Evolutionary conservation across 2,797 vertebrate genomes (phyloP).

Genomic region (Pelochelys cantorii): DNA sequence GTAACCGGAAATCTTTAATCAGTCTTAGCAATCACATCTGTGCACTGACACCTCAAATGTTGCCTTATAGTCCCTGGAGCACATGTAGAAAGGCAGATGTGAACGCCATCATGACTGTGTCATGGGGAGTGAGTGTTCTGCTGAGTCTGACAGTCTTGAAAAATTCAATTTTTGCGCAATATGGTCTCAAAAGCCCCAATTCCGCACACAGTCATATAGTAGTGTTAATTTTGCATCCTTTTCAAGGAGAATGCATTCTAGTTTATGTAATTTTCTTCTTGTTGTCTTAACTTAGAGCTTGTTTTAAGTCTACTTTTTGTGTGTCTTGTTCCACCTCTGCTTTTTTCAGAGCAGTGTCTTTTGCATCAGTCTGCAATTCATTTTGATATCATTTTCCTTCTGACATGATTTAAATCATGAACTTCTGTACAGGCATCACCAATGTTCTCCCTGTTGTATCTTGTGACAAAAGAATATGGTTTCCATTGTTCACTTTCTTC

Average conservation of each 20-base stretch:
- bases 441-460: slow-evolving; percentile 36
- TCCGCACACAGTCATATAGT: slow-evolving; percentile 20
- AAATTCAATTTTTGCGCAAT: neutral
- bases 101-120: neutral
- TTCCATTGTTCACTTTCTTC: slow-evolving; percentile 46
- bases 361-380: slow-evolving; percentile 46
- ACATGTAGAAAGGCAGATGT: neutral
- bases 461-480: slow-evolving; percentile 47
- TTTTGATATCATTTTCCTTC: slow-evolving; percentile 50
- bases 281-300: neutral
- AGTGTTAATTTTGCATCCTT: neutral
- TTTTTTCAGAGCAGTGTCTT: slow-evolving; percentile 50
- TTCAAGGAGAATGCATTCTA: slow-evolving; percentile 38
- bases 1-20: neutral
- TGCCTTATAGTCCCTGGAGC: neutral
- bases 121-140: neutral
- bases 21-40: neutral
- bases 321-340: neutral
- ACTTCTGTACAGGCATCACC: slow-evolving; percentile 36
- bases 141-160: neutral
- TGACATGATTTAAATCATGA: slow-evolving; percentile 45
- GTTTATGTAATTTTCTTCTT: neutral
- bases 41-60: neutral
- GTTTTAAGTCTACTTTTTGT: slow-evolving; percentile 49
- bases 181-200: neutral